These are phyloP conservation scores for Scrobipalpa costella DNA, from an alignment of 2,888 invertebrate genomes.

Conservation along the genomic window DNA sequence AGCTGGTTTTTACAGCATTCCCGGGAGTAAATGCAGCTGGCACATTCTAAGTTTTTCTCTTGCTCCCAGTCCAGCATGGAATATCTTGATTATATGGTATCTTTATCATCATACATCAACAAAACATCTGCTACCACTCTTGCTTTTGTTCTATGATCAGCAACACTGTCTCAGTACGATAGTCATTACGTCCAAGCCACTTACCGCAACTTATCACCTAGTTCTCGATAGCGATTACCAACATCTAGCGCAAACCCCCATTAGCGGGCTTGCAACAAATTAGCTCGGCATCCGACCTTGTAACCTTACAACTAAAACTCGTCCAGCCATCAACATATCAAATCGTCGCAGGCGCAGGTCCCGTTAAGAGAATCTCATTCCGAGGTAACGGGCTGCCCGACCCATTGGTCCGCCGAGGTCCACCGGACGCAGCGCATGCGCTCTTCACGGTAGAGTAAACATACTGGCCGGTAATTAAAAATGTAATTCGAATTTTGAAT, in stretches of 20 bases:
- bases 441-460: constrained; percentile 35
- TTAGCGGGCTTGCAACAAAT: constrained; percentile 20
- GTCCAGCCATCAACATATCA: constrained; percentile 30
- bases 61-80: too few relatives aligned
- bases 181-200: constrained; percentile 1
- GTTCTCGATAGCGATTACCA: not conserved
- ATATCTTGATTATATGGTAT: too few relatives aligned
- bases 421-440: constrained; percentile 32
- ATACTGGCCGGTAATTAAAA: constrained; percentile 20
- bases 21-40: too few relatives aligned
- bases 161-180: not conserved
- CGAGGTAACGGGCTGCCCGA: constrained; percentile 48
- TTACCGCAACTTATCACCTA: constrained; percentile 1
- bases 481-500: constrained; percentile 18
- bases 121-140: not conserved
- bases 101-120: too few relatives aligned
- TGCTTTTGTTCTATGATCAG: not conserved
- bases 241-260: constrained; percentile 10
- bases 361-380: constrained; percentile 64
- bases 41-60: too few relatives aligned
- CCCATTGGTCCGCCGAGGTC: constrained; percentile 47
- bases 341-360: constrained; percentile 42
- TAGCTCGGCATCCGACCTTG: constrained; percentile 34
- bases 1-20: too few relatives aligned
- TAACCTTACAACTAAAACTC: constrained; percentile 34